Evolutionary conservation across 2,888 invertebrate genomes (phyloP), one percentile per base, ranked within the genome.

Genomic region (Ecliptopera silaceata): DNA sequence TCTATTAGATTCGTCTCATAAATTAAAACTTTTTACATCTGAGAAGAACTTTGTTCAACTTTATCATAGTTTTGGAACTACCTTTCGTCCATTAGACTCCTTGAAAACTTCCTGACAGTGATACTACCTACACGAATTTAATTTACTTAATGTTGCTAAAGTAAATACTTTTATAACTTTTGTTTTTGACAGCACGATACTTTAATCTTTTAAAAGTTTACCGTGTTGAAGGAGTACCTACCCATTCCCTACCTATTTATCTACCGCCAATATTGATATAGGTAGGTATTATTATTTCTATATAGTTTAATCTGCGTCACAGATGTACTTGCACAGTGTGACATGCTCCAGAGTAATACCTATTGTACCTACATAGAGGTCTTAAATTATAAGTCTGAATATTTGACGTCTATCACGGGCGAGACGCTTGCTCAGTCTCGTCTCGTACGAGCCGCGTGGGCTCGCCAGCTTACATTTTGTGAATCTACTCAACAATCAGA

Each of bases 381-480:
- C 84, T 84, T 86, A 87, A 86, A 88, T 88, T 81, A 88, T 88
- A 82, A 82, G 80, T 77, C 79, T 81, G 86, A 84, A 86, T 85
- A 85, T 88, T 86, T 85, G 83, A 77, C 75, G 80, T 80, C 76
- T 79, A 79, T 76, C 76, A 80, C 73, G 80, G 77, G 76, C 80
- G 76, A 63, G 70, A 66, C 73, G 55, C 22, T 54, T 17, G 59
- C 71, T 81, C 86, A 88, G 87, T 88, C 79, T 79, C 70, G 76
- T 88, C 79, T 79, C 70, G 76, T 75, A 77, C 78, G 70, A 70
- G 72, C 69, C 79, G 89, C 88, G 88, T 90, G 88, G 89, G 89
- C 76, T 74, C 72, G 75, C 75, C 72, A 75, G 78, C 74, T 77
- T 75, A 61, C 70, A 71, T 42, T 44, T 41, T 46, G 51, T 51